Percentiles rank a stretch among this genome's conserved stretches.
Evolutionary conservation across 2,888 invertebrate species (phyloP).

Genomic region (Tuta absoluta): DNA sequence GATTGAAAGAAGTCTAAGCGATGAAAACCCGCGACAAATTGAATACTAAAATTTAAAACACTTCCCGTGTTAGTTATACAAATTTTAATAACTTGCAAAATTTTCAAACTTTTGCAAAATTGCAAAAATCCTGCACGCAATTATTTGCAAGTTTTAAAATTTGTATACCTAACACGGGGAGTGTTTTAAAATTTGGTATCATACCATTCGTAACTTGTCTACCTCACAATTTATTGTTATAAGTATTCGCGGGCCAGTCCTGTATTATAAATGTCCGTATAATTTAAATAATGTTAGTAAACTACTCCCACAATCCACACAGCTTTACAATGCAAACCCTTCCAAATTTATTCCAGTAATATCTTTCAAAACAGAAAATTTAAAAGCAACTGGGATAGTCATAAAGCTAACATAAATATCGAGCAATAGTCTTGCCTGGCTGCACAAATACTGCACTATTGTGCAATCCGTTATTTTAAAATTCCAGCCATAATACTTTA

Average conservation of each 20-base stretch:
- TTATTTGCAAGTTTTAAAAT: no score
- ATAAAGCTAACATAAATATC: slow-evolving; percentile 20
- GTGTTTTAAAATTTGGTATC: no score
- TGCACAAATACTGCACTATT: slow-evolving; percentile 16
- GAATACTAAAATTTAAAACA: no score
- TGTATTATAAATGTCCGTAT: background rate
- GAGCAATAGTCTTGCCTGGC: slow-evolving; percentile 19
- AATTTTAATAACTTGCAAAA: no score
- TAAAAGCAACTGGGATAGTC: slow-evolving; percentile 9
- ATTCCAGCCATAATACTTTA: slow-evolving; percentile 13
- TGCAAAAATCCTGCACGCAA: no score
- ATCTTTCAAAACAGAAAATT: slow-evolving; percentile 19
- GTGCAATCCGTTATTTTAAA: slow-evolving; percentile 18
- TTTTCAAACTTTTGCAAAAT: no score
- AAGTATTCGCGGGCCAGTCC: background rate
- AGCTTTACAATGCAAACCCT: slow-evolving; percentile 10
- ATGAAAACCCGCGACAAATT: no score
- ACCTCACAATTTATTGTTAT: no score
- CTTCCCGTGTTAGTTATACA: no score
- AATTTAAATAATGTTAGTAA: background rate
- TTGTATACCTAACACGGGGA: no score
- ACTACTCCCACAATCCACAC: background rate
- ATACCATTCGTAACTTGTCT: no score
- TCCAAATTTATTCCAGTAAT: slow-evolving; percentile 15
- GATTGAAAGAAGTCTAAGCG: no score